phyloP scores from a whole-genome alignment of 1,140 invertebrate species.

The Daktulosphaira vitifoliae region DNA sequence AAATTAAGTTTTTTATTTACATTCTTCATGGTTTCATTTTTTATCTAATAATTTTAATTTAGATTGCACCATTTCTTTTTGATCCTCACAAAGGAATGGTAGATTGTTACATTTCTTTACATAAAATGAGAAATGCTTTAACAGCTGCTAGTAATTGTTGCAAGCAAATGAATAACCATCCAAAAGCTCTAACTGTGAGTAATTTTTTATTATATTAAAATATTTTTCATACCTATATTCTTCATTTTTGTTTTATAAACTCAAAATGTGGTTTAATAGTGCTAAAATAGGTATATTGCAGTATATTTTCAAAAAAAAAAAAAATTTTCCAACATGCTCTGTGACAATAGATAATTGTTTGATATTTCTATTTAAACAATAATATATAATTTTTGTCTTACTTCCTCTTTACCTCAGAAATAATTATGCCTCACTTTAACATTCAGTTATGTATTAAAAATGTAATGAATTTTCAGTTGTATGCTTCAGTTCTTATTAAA shows the following conservation, averaged over 20 bases:
- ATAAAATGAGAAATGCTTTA: conserved; percentile 58
- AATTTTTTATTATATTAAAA: not conserved
- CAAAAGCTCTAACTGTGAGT: conserved; percentile 59
- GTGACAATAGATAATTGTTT: not conserved
- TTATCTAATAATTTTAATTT: not conserved
- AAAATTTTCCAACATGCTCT: not conserved
- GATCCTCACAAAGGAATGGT: conserved; percentile 57
- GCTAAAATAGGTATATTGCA: too few species aligned
- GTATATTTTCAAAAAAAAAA: too few species aligned
- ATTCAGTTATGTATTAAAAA: too few species aligned
- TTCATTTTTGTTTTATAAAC: too few species aligned
- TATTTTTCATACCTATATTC: not conserved
- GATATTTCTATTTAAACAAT: too few species aligned
- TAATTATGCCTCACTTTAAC: too few species aligned
- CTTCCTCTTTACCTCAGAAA: too few species aligned
- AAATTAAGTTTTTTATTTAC: too few species aligned
- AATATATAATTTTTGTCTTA: too few species aligned
- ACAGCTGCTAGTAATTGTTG: conserved; percentile 59
- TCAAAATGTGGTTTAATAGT: too few species aligned
- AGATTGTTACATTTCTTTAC: conserved; percentile 58
- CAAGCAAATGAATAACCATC: conserved; percentile 59
- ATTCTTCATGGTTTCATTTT: too few species aligned
- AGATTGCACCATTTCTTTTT: conserved; percentile 48
- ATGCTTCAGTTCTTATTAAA: conserved; percentile 60
- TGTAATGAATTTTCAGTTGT: conserved; percentile 57